Conservation (phyloP, 2,113 vertebrate genomes). For the Polypterus senegalus region DNA sequence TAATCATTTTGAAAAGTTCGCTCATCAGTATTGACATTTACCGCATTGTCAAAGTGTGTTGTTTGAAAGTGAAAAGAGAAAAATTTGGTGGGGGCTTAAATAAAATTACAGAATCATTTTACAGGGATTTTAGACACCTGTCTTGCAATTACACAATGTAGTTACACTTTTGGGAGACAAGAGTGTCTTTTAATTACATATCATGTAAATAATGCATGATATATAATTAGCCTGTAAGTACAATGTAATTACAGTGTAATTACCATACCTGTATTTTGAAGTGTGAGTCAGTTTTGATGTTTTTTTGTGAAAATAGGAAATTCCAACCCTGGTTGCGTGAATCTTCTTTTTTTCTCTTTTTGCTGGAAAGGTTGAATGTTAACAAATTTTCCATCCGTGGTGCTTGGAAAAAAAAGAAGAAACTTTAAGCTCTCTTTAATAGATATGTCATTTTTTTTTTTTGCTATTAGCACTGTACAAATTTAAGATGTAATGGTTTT, state of each 20-base stretch:
- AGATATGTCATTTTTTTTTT: background rate
- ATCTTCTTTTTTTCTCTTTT: no score
- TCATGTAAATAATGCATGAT: no score
- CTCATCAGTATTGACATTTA: background rate
- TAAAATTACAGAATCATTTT: background rate
- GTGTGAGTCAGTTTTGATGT: no score
- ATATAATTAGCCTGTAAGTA: no score
- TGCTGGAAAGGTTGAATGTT: no score
- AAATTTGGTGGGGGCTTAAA: background rate
- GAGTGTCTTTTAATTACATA: no score
- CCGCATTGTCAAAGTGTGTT: background rate
- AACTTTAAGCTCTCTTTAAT: background rate
- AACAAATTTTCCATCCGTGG: no score
- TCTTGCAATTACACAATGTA: background rate
- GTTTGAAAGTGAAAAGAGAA: background rate
- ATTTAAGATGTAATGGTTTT: background rate
- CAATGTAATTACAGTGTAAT: no score
- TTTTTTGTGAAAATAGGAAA: no score
- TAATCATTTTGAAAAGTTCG: background rate
- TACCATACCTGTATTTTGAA: no score
- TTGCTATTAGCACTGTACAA: background rate
- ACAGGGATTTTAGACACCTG: background rate
- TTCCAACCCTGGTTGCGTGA: no score
- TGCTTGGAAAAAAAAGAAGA: background rate
- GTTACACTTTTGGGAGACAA: no score